Evolutionary conservation across 2,888 invertebrate genomes (phyloP).

Genomic region (Creontiades dilutus): DNA sequence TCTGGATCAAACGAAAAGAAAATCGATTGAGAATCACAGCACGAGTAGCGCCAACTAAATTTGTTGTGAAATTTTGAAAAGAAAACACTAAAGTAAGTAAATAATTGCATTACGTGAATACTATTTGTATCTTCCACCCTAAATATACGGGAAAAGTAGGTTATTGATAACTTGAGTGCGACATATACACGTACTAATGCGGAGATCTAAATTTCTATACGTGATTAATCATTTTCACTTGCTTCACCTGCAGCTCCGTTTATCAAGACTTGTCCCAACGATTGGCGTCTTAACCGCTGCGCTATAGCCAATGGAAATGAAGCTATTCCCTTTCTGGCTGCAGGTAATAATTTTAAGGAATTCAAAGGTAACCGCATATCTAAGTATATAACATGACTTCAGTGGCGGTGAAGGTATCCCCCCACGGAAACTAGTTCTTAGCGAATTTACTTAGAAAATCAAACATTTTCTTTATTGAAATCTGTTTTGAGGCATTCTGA

Average conservation of each 20-base stretch:
- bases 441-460: too few relatives aligned
- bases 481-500: too few relatives aligned
- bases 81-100: too few relatives aligned
- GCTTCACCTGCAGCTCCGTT: conserved; percentile 25
- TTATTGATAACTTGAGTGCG: background rate
- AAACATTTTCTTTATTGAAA: too few relatives aligned
- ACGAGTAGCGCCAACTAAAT: too few relatives aligned
- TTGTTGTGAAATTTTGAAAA: too few relatives aligned
- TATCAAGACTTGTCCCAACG: conserved; percentile 34
- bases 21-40: too few relatives aligned
- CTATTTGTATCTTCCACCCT: too few relatives aligned
- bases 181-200: background rate
- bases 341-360: conserved; percentile 2
- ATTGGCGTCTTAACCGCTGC: conserved; percentile 54
- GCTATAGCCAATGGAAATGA: conserved; percentile 49
- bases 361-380: background rate
- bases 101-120: too few relatives aligned
- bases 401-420: background rate
- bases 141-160: background rate
- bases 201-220: background rate
- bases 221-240: background rate
- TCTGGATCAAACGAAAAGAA: too few relatives aligned
- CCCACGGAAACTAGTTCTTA: too few relatives aligned
- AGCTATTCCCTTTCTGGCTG: conserved; percentile 20
- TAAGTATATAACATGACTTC: background rate